phyloP scores from a whole-genome alignment of 2,797 vertebrate species.

The Clarias laeviceps region DNA sequence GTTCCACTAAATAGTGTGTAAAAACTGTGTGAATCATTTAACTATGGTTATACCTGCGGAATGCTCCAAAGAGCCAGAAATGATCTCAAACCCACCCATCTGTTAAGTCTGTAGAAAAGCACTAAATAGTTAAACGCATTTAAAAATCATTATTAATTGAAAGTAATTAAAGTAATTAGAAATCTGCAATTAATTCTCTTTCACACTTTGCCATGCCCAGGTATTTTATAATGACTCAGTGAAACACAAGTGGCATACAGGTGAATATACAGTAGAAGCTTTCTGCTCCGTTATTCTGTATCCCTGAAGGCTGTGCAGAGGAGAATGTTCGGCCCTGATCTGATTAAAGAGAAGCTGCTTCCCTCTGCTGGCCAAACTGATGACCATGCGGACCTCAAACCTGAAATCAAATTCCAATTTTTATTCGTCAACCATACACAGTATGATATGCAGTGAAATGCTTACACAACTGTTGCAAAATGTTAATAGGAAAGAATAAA shows the following conservation, averaged over 20 bases:
- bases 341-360: slow-evolving; percentile 27
- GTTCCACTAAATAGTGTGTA: background rate
- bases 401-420: background rate
- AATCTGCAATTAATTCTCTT: background rate
- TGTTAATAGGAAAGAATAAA: no score
- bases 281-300: background rate
- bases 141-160: no score
- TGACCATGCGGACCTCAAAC: background rate
- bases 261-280: background rate
- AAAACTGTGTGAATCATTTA: background rate
- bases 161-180: background rate
- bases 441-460: no score
- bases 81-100: background rate
- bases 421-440: no score
- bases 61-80: background rate
- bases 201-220: background rate
- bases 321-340: background rate
- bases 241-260: background rate
- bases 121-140: background rate
- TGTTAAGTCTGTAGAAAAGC: background rate
- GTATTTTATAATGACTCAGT: background rate
- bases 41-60: background rate
- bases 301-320: background rate
- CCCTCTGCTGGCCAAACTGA: slow-evolving; percentile 57
- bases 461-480: no score